Evolutionary conservation across 2,888 invertebrate genomes (phyloP).

Genomic region (Aricia artaxerxes): DNA sequence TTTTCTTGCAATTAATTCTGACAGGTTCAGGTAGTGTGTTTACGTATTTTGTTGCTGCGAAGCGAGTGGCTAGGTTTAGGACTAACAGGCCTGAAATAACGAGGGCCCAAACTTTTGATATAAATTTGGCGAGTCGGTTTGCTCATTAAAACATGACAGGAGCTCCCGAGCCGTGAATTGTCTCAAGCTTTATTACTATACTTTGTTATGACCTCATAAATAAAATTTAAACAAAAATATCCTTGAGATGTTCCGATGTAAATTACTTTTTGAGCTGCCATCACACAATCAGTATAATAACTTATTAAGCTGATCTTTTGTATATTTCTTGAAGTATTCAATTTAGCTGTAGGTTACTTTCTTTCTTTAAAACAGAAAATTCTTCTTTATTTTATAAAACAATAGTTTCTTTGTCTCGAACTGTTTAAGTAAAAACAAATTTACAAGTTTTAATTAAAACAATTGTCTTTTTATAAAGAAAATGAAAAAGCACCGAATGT

Average conservation of each 20-base stretch:
- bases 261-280: not conserved
- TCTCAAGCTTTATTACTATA: conserved; percentile 43
- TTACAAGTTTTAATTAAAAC: not conserved
- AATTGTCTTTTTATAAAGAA: not conserved
- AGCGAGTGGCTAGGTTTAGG: conserved; percentile 15
- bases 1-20: not conserved
- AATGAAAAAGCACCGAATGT: not conserved
- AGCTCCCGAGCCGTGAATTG: conserved; percentile 51
- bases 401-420: not conserved
- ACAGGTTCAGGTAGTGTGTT: not conserved
- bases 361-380: too few relatives aligned
- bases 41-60: not conserved
- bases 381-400: too few relatives aligned
- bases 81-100: conserved; percentile 47
- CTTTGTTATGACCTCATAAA: conserved; percentile 37
- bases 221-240: conserved; percentile 16
- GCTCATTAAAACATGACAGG: conserved; percentile 61
- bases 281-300: not conserved
- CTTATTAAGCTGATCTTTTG: too few relatives aligned
- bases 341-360: not conserved
- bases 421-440: not conserved
- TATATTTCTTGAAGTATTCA: too few relatives aligned
- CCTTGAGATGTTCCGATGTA: not conserved
- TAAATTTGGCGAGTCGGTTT: conserved; percentile 65
- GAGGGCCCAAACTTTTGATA: conserved; percentile 59